These are phyloP conservation scores for Drosophila biarmipes DNA, from an alignment of 1,140 invertebrate species.

Conservation along the genomic window DNA sequence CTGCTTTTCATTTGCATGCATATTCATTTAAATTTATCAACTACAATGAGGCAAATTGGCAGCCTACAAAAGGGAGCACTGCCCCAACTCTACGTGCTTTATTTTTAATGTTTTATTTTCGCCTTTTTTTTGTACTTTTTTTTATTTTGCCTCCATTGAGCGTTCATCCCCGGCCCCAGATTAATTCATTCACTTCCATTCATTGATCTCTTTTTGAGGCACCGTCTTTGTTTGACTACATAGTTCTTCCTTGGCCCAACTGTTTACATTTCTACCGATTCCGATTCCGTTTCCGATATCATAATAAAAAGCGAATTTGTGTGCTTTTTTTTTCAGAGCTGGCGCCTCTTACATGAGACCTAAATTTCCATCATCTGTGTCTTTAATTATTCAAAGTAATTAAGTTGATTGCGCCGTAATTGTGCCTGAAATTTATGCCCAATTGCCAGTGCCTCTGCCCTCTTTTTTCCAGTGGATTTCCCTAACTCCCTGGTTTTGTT, in stretches of 20 bases:
- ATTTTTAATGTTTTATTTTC: not conserved
- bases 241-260: not conserved
- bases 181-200: slow-evolving; percentile 46
- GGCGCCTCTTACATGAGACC: slow-evolving; percentile 1
- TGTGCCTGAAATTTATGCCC: slow-evolving; percentile 67
- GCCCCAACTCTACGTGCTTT: not conserved
- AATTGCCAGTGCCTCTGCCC: slow-evolving; percentile 43
- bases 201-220: slow-evolving; percentile 41
- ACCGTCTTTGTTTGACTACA: slow-evolving; percentile 15
- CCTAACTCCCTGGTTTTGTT: not conserved
- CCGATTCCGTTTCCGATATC: not conserved
- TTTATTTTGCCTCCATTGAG: slow-evolving; percentile 8
- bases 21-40: slow-evolving; percentile 58
- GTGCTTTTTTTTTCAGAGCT: not conserved
- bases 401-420: slow-evolving; percentile 73
- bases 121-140: no score
- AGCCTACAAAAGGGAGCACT: slow-evolving; percentile 27
- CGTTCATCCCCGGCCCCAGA: slow-evolving; percentile 33
- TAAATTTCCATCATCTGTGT: slow-evolving; percentile 25
- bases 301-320: not conserved
- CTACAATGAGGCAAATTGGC: slow-evolving; percentile 41
- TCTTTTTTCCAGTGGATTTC: slow-evolving; percentile 9
- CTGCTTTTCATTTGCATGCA: slow-evolving; percentile 61
- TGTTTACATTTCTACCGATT: slow-evolving; percentile 18
- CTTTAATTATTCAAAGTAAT: slow-evolving; percentile 79